phyloP scores from a whole-genome alignment of 92 coral and sea anemone genomes.

The Nematostella vectensis region DNA sequence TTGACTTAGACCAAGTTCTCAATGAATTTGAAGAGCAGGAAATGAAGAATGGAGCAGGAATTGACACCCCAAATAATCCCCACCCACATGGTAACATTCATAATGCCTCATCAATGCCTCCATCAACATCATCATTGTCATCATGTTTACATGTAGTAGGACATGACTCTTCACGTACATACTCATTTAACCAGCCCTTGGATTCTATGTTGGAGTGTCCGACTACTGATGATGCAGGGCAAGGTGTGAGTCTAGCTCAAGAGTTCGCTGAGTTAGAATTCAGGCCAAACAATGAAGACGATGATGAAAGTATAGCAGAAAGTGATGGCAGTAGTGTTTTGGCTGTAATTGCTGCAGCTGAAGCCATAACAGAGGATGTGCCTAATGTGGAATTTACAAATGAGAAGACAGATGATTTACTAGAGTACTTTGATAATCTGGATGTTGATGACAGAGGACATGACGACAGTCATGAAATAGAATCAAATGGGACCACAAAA shows the following conservation, averaged over 20 bases:
- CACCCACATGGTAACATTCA: background rate
- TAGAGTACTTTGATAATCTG: background rate
- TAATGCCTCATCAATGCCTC: background rate
- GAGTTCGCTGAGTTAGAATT: constrained; percentile 19
- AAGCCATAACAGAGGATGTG: constrained; percentile 31
- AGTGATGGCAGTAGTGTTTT: constrained; percentile 46
- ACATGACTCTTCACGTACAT: constrained; percentile 5
- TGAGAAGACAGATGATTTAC: background rate
- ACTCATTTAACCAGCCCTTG: constrained; percentile 23
- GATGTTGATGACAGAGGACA: background rate
- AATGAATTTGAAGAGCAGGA: constrained; percentile 95
- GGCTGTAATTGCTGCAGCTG: constrained; percentile 76
- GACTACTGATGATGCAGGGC: background rate
- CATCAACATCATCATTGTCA: background rate
- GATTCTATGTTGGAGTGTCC: constrained; percentile 18
- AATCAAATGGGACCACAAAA: too few relatives aligned
- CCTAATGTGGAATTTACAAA: background rate
- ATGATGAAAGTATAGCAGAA: constrained; percentile 30
- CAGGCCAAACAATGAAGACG: background rate
- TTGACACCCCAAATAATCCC: background rate
- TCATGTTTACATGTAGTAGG: background rate
- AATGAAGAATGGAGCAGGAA: constrained; percentile 3
- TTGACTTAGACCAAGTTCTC: constrained; percentile 87
- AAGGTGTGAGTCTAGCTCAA: constrained; percentile 17
- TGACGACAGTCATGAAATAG: too few relatives aligned